Evolutionary conservation across 1,140 invertebrate genomes (phyloP).

Genomic region (Dolichoris vasculosae): DNA sequence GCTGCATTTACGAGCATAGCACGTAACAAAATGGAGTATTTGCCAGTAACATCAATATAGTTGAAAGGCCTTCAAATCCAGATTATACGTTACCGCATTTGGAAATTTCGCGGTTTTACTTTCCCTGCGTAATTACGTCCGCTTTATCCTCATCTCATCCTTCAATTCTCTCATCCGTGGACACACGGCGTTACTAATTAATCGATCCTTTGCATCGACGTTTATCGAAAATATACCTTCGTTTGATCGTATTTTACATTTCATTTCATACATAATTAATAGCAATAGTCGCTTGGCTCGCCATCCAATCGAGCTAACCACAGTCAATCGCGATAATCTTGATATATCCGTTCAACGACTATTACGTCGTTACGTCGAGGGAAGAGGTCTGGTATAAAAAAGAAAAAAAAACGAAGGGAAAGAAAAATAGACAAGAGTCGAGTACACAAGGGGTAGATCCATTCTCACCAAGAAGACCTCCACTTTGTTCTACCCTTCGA

Average conservation of each 20-base stretch:
- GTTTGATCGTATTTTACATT: not conserved
- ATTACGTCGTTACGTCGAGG: not conserved
- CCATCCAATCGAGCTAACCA: too few species aligned
- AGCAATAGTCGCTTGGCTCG: not conserved
- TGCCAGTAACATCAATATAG: not conserved
- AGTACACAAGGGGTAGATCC: not conserved
- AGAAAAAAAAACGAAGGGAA: not conserved
- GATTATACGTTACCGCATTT: not conserved
- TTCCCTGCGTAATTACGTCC: not conserved
- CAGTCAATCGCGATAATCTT: not conserved
- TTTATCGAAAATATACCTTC: not conserved
- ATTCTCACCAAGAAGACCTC: not conserved
- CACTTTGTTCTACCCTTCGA: not conserved
- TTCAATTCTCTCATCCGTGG: constrained; percentile 64
- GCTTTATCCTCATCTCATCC: not conserved
- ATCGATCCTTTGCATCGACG: constrained; percentile 31
- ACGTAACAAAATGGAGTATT: not conserved
- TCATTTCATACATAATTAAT: not conserved
- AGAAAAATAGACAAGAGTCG: not conserved
- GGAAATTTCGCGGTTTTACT: not conserved
- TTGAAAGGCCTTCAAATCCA: not conserved
- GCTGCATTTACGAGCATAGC: not conserved
- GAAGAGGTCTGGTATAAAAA: not conserved
- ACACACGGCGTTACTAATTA: not conserved
- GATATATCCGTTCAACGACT: not conserved